A percentile compares a stretch with the other conserved stretches of the same genome.
These are phyloP conservation scores for Epicauta chinensis DNA, from an alignment of 1,140 invertebrate species.

Conservation along the genomic window DNA sequence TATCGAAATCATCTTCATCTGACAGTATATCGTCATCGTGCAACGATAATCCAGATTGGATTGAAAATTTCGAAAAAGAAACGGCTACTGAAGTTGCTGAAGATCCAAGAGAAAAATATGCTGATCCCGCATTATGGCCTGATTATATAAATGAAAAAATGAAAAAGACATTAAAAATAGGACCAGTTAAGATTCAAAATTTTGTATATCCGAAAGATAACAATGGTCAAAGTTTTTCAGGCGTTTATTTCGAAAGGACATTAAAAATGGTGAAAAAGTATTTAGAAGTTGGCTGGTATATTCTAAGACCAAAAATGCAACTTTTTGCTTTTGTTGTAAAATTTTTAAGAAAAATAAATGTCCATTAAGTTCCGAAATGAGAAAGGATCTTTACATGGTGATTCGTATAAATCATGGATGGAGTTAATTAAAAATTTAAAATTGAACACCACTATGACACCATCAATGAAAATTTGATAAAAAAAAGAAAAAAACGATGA, in stretches of 20 bases:
- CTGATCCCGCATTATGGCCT: too few relatives aligned
- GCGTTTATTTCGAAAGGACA: constrained; percentile 18
- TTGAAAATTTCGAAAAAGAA: too few relatives aligned
- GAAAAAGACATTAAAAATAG: too few relatives aligned
- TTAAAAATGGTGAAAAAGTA: constrained; percentile 26
- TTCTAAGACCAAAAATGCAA: constrained; percentile 18
- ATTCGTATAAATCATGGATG: too few relatives aligned
- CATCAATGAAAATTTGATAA: background rate
- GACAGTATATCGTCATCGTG: too few relatives aligned
- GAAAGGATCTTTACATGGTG: background rate
- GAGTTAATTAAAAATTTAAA: constrained; percentile 11
- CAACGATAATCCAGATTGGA: too few relatives aligned
- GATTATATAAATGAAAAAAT: too few relatives aligned
- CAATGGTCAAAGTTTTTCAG: constrained; percentile 16
- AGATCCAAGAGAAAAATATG: too few relatives aligned
- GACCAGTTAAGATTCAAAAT: too few relatives aligned
- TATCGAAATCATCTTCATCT: too few relatives aligned
- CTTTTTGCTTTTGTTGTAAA: constrained; percentile 30
- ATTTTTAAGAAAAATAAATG: constrained; percentile 12
- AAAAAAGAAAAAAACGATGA: constrained; percentile 24
- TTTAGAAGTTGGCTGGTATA: constrained; percentile 21
- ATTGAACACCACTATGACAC: background rate
- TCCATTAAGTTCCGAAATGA: too few relatives aligned
- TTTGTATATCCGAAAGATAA: constrained; percentile 18
- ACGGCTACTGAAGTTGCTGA: too few relatives aligned